Percentiles rank a stretch among this genome's conserved stretches.
Evolutionary conservation across 2,888 invertebrate species (phyloP).

Genomic region (Drosophila subquinaria): DNA sequence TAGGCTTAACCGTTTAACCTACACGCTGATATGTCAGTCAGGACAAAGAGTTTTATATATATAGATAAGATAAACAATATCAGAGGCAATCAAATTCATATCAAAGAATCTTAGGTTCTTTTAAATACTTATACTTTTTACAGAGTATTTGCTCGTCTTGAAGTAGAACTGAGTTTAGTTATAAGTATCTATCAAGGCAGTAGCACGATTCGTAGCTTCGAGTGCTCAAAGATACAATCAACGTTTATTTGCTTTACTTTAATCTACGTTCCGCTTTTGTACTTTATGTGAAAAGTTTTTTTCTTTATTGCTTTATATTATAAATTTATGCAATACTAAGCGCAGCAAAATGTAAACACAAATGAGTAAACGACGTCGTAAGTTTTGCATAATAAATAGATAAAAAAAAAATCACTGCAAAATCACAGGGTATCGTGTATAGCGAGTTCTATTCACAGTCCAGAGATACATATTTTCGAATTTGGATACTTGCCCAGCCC

Average conservation of each 20-base stretch:
- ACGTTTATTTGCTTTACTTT: constrained; percentile 39
- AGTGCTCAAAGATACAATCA: constrained; percentile 42
- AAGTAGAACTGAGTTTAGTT: not conserved
- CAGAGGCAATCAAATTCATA: no score
- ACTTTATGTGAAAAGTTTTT: constrained; percentile 58
- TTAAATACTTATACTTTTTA: not conserved
- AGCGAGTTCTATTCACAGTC: not conserved
- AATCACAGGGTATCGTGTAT: constrained; percentile 10
- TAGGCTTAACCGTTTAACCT: no score
- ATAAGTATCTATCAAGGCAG: constrained; percentile 19
- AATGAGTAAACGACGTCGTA: constrained; percentile 50
- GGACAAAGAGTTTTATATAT: no score
- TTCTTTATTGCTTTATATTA: constrained; percentile 42
- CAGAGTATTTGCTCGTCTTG: constrained; percentile 11
- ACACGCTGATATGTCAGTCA: no score
- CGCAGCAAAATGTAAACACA: constrained; percentile 35
- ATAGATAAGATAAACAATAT: not conserved
- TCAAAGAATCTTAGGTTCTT: not conserved
- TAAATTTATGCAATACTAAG: constrained; percentile 49
- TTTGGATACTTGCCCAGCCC: constrained; percentile 32
- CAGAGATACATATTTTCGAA: not conserved
- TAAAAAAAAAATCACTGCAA: constrained; percentile 20
- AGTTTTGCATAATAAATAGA: constrained; percentile 61
- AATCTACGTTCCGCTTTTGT: constrained; percentile 36
- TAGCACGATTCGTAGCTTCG: constrained; percentile 18